Base-by-base conservation (phyloP, 2,113 vertebrate genomes). In the Pluvianellus socialis region DNA sequence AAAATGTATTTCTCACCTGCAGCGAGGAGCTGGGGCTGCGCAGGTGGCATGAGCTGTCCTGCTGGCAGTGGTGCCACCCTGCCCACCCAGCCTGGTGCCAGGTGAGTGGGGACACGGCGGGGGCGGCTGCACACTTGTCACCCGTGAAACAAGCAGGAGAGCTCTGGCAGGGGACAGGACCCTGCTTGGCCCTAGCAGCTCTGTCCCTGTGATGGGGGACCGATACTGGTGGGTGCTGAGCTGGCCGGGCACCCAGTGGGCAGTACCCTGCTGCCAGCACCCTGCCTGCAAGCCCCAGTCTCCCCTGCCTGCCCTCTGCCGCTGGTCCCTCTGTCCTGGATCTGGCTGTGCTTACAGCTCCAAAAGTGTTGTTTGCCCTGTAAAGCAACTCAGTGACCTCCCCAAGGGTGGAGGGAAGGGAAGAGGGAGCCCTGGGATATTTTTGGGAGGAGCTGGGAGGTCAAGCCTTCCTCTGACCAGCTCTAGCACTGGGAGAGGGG, bases 401-500 rank as follows among this genome's bases (percentile, higher is more conserved):
- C 56, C 17, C 11, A 12, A 4, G 7, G 10, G 4, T 42, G 74
- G 7, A 52, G 9, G 20, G 30, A 65, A 85, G 45, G 26, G 50
- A 77, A 71, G 13, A 40, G 4, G 22, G 45, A 74, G 17, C 11
- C 9, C 61, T 68, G 38, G n/a, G 22, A 26, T 44, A 12, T 17
- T n/a, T 62, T 14, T 44, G 30, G 1, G 2, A 56, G 35, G 38
- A 81, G 17, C 20, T 65, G 44, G 19, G 45, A 49, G 17, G 35
- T 50, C 38, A 73, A 62, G 65, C 3, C 16, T n/a, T 32, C 16
- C 21, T 71, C 33, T 59, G 53, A 30, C 8, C 16, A 17, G 50
- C 35, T 84, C 28, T 14, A 61, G 14, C 40, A 24, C 2, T 0
- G 0, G 71, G 47, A 67, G 20, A 15, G 20, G 12, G 12, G 4